phyloP scores from a whole-genome alignment of 1,140 invertebrate genomes.

The Portunus trituberculatus region DNA sequence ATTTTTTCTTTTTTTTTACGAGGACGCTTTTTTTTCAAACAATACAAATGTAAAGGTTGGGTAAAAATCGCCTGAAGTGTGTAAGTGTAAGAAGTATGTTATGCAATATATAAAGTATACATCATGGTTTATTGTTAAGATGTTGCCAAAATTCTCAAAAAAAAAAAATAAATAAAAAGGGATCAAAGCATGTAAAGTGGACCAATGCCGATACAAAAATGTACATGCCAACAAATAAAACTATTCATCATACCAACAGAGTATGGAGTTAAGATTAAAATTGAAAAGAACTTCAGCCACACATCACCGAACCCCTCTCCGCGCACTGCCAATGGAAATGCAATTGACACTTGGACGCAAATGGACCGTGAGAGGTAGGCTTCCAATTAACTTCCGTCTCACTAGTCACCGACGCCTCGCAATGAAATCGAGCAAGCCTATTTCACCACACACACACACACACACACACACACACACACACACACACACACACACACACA shows the following conservation, averaged over 20 bases:
- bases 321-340: neutral
- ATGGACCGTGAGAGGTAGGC: neutral
- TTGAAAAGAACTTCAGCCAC: neutral
- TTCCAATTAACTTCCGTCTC: neutral
- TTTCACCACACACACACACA: neutral
- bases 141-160: no score
- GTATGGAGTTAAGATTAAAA: neutral
- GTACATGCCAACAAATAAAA: no score
- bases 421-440: neutral
- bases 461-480: neutral
- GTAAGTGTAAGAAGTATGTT: no score
- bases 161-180: no score
- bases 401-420: neutral
- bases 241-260: neutral
- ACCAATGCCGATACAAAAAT: no score
- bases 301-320: neutral
- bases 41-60: no score
- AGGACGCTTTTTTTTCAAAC: no score
- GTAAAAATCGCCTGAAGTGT: no score
- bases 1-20: no score
- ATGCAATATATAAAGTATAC: no score
- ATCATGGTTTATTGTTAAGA: no score
- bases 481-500: neutral
- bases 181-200: no score
- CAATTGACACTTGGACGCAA: constrained; percentile 9